Evolutionary conservation across 2,888 invertebrate genomes (phyloP).

Genomic region (Drosophila bunnanda): DNA sequence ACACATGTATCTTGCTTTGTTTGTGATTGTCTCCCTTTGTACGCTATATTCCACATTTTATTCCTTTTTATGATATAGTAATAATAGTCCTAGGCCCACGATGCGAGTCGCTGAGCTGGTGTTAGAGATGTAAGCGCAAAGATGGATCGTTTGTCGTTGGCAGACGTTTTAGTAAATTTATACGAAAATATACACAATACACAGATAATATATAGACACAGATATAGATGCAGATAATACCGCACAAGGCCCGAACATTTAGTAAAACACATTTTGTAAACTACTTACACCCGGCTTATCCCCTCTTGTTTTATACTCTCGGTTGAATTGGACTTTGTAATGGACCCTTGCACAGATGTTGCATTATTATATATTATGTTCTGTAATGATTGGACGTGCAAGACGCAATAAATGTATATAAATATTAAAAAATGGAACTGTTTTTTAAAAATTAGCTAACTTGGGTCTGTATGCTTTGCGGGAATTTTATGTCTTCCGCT

Average conservation of each 20-base stretch:
- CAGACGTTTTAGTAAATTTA: conserved; percentile 40
- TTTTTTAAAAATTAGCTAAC: conserved; percentile 1
- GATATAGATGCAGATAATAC: neutral
- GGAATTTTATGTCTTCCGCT: conserved; percentile 68
- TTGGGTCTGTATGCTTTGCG: neutral
- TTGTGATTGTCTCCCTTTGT: conserved; percentile 30
- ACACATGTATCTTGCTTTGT: conserved; percentile 8
- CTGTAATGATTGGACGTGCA: conserved; percentile 37
- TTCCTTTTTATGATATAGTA: conserved; percentile 22
- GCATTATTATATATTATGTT: conserved; percentile 28
- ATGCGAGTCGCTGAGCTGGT: conserved; percentile 20
- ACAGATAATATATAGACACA: conserved; percentile 6
- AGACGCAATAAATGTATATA: conserved; percentile 69
- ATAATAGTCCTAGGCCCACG: neutral
- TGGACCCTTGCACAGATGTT: conserved; percentile 46
- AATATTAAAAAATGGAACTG: conserved; percentile 28
- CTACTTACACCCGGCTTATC: conserved; percentile 20
- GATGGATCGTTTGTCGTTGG: conserved; percentile 15
- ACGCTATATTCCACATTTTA: conserved; percentile 36
- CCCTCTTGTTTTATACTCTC: conserved; percentile 34
- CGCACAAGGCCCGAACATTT: conserved; percentile 21
- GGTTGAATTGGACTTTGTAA: conserved; percentile 63
- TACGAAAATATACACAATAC: conserved; percentile 29
- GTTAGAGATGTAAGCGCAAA: conserved; percentile 47
- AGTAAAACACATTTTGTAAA: conserved; percentile 37